These are phyloP conservation scores for Chanos chanos DNA, from an alignment of 2,797 vertebrate species.

Conservation along the genomic window DNA sequence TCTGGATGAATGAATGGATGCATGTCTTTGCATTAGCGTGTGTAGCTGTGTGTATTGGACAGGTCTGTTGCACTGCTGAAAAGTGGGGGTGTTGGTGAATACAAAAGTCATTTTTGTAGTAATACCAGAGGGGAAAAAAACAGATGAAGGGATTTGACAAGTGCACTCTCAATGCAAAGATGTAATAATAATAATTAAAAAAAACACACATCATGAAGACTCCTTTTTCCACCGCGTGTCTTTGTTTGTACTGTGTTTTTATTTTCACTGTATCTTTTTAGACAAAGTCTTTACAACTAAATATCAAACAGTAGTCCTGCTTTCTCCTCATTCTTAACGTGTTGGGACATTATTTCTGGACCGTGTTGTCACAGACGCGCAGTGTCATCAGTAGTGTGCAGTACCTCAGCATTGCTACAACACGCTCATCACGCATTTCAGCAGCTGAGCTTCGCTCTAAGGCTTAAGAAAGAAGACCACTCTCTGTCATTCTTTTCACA, in stretches of 20 bases:
- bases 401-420: too few relatives aligned
- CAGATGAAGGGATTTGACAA: slow-evolving; percentile 20
- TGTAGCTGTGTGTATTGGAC: slow-evolving; percentile 27
- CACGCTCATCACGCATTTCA: too few relatives aligned
- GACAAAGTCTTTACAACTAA: too few relatives aligned
- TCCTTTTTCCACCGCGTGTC: not conserved
- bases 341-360: too few relatives aligned
- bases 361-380: too few relatives aligned
- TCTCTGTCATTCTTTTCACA: too few relatives aligned
- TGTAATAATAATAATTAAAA: slow-evolving; percentile 41
- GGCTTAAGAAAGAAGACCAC: too few relatives aligned
- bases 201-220: not conserved
- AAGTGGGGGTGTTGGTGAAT: slow-evolving; percentile 28
- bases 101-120: slow-evolving; percentile 35
- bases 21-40: not conserved
- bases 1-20: slow-evolving; percentile 10
- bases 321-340: too few relatives aligned
- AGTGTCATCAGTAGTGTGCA: too few relatives aligned
- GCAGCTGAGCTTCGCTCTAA: too few relatives aligned
- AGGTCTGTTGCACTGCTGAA: slow-evolving; percentile 32
- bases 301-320: too few relatives aligned
- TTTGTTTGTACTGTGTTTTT: not conserved
- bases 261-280: not conserved
- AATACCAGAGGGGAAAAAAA: slow-evolving; percentile 21
- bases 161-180: slow-evolving; percentile 33